These are phyloP conservation scores for Cassiopea xamachana DNA, from an alignment of 30 jellyfish, hydroid and myxozoan species.

Conservation along the genomic window DNA sequence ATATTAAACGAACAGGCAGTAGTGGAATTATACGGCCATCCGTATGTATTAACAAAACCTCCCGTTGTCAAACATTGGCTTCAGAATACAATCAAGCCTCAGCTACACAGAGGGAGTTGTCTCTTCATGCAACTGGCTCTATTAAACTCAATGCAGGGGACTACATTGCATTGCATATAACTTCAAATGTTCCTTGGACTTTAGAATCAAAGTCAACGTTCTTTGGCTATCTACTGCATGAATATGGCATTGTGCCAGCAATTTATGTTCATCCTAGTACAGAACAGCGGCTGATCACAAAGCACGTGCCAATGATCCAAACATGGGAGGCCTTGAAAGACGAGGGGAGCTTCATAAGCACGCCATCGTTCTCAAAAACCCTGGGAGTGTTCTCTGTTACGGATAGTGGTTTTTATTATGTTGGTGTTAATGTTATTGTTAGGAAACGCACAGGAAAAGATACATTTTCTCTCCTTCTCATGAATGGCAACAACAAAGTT, in stretches of 20 bases:
- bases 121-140: constrained; percentile 59
- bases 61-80: constrained; percentile 34
- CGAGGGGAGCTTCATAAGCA: constrained; percentile 38
- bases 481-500: constrained; percentile 16
- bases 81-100: constrained; percentile 47
- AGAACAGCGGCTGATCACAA: neutral
- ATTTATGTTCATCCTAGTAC: constrained; percentile 35
- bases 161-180: constrained; percentile 4
- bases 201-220: neutral
- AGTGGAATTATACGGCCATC: constrained; percentile 26
- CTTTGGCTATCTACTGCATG: constrained; percentile 37
- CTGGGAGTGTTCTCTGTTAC: constrained; percentile 62
- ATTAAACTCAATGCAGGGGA: constrained; percentile 39
- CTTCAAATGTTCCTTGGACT: constrained; percentile 23
- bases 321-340: constrained; percentile 40
- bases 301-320: constrained; percentile 10
- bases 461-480: constrained; percentile 3
- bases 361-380: constrained; percentile 35
- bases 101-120: neutral
- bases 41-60: constrained; percentile 5
- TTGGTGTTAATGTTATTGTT: constrained; percentile 39
- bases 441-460: constrained; percentile 25
- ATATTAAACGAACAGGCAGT: neutral
- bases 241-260: constrained; percentile 26
- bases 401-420: constrained; percentile 38